Percentiles rank a stretch among this genome's conserved stretches.
Conservation (phyloP, 2,888 invertebrate species). For the Hyposoter didymator region DNA sequence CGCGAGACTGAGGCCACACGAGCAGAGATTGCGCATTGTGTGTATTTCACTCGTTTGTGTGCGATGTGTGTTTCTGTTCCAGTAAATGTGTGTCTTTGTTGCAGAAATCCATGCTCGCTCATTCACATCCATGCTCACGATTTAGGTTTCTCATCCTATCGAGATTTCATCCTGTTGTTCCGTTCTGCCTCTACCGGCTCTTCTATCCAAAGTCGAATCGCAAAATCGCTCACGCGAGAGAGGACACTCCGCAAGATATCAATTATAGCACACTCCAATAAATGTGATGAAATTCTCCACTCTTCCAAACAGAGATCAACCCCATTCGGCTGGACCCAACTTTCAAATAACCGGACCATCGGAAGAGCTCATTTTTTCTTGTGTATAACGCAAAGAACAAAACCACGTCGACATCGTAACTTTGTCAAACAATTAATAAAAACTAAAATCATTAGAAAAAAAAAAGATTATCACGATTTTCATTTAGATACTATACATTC, state of each 20-base stretch:
- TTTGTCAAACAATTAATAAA: no score
- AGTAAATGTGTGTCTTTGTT: slow-evolving; percentile 62
- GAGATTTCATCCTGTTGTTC: slow-evolving; percentile 48
- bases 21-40: slow-evolving; percentile 47
- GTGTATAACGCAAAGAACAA: background rate
- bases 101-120: slow-evolving; percentile 54
- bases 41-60: slow-evolving; percentile 5
- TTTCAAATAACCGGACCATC: background rate
- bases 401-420: no score
- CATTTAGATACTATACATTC: no score
- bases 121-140: slow-evolving; percentile 9
- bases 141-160: slow-evolving; percentile 34
- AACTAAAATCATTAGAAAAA: no score
- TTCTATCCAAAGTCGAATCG: slow-evolving; percentile 27
- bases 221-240: slow-evolving; percentile 21
- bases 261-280: slow-evolving; percentile 24
- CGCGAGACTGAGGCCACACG: slow-evolving; percentile 30
- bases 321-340: background rate
- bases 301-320: background rate
- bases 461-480: no score
- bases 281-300: slow-evolving; percentile 15
- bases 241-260: slow-evolving; percentile 24
- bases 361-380: background rate
- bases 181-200: slow-evolving; percentile 22
- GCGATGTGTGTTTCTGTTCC: slow-evolving; percentile 36